Percentiles rank a stretch among this genome's conserved stretches.
phyloP scores from a whole-genome alignment of 2,888 invertebrate species.

The Chelonus formosanus region DNA sequence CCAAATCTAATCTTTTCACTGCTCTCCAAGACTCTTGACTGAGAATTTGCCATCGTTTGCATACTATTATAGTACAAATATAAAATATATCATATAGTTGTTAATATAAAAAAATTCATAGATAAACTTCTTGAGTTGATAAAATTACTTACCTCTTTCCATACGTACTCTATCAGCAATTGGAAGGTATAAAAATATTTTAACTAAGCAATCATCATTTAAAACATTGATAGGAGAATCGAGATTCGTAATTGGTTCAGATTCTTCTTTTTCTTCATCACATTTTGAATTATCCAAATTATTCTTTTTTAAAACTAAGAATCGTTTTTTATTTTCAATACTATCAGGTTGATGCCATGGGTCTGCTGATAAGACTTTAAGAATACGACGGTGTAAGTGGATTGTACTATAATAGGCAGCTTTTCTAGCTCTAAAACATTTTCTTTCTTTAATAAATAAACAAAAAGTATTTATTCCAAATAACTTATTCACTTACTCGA shows the following conservation, averaged over 20 bases:
- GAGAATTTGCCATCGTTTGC: conserved; percentile 69
- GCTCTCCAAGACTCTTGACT: conserved; percentile 67
- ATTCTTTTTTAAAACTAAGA: conserved; percentile 39
- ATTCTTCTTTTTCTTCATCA: conserved; percentile 26
- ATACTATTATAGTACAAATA: conserved; percentile 58
- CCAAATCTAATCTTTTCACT: conserved; percentile 57
- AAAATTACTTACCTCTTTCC: conserved; percentile 63
- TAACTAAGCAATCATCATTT: conserved; percentile 69
- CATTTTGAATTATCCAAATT: neutral
- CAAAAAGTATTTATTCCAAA: neutral
- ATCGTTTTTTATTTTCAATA: conserved; percentile 56
- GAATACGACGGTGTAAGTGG: conserved; percentile 54
- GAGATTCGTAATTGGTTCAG: conserved; percentile 23
- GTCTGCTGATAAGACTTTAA: conserved; percentile 70
- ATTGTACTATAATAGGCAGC: conserved; percentile 51
- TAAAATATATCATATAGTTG: neutral
- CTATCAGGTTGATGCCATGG: conserved; percentile 72
- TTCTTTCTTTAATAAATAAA: neutral
- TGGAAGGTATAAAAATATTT: conserved; percentile 68
- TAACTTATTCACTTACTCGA: conserved; percentile 63
- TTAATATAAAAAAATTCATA: neutral
- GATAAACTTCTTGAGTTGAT: neutral
- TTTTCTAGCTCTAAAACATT: conserved; percentile 49
- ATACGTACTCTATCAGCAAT: conserved; percentile 68
- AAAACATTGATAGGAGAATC: conserved; percentile 64